A percentile compares a stretch with the other conserved stretches of the same genome.
Evolutionary conservation across 2,888 invertebrate genomes (phyloP).

Genomic region (Orchestes rusci): DNA sequence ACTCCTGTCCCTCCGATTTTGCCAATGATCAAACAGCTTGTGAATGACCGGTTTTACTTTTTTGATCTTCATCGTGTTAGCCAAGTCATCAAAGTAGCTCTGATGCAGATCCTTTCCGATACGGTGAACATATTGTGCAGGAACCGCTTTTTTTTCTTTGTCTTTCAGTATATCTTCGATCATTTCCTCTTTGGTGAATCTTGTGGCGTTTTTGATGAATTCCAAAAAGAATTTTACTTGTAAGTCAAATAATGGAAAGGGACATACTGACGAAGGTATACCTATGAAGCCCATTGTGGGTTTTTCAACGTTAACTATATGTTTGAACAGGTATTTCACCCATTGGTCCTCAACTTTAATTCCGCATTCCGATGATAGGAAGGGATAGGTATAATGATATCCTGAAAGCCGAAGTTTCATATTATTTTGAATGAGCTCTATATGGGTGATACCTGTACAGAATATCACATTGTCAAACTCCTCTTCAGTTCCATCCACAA

Average conservation of each 20-base stretch:
- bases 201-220: constrained; percentile 49
- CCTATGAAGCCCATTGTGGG: constrained; percentile 81
- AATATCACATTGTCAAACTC: constrained; percentile 59
- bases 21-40: constrained; percentile 58
- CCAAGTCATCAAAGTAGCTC: constrained; percentile 62
- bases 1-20: constrained; percentile 55
- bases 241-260: constrained; percentile 79
- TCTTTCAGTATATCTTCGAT: constrained; percentile 50
- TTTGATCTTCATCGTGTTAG: constrained; percentile 54
- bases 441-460: constrained; percentile 62
- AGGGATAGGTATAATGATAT: constrained; percentile 47
- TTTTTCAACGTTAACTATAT: constrained; percentile 71
- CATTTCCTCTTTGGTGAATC: constrained; percentile 57
- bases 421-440: no score
- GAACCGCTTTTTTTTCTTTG: constrained; percentile 54
- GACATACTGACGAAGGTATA: constrained; percentile 73
- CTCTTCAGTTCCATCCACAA: constrained; percentile 55
- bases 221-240: constrained; percentile 65
- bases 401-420: no score
- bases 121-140: constrained; percentile 67
- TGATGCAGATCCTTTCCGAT: constrained; percentile 65
- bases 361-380: constrained; percentile 54
- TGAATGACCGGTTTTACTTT: constrained; percentile 61
- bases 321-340: constrained; percentile 81
- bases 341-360: constrained; percentile 69